Conservation (phyloP, 2,113 vertebrate genomes). For the Tachuris rubrigastra region DNA sequence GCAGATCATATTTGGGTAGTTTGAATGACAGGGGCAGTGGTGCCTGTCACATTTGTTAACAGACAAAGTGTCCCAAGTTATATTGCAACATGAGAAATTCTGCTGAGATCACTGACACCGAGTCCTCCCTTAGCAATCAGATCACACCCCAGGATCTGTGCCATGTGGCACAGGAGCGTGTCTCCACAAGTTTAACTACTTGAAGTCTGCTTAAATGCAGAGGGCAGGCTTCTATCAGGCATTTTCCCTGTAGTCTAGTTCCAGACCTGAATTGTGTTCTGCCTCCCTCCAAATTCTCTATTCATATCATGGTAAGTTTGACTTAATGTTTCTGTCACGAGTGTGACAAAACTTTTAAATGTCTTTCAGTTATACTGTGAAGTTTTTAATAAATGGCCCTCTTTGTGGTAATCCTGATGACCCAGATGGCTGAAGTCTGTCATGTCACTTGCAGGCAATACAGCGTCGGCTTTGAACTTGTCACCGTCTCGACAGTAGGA, state of each 20-base stretch:
- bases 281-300: background rate
- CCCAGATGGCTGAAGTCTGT: background rate
- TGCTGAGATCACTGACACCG: background rate
- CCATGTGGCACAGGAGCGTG: background rate
- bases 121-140: background rate
- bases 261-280: background rate
- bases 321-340: background rate
- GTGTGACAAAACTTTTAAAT: background rate
- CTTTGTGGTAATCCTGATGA: background rate
- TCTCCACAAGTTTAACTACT: background rate
- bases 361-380: background rate
- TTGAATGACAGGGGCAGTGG: background rate
- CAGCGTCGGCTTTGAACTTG: constrained; percentile 91
- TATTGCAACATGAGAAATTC: background rate
- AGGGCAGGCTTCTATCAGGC: background rate
- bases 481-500: constrained; percentile 81
- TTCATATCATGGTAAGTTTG: background rate
- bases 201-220: background rate
- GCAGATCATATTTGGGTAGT: background rate
- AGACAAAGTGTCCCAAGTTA: background rate
- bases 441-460: constrained; percentile 79
- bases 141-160: background rate
- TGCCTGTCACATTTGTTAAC: background rate
- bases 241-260: background rate
- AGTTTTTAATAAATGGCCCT: background rate